These are phyloP conservation scores for Coreoperca whiteheadi DNA, from an alignment of 2,113 vertebrate genomes.

Conservation along the genomic window DNA sequence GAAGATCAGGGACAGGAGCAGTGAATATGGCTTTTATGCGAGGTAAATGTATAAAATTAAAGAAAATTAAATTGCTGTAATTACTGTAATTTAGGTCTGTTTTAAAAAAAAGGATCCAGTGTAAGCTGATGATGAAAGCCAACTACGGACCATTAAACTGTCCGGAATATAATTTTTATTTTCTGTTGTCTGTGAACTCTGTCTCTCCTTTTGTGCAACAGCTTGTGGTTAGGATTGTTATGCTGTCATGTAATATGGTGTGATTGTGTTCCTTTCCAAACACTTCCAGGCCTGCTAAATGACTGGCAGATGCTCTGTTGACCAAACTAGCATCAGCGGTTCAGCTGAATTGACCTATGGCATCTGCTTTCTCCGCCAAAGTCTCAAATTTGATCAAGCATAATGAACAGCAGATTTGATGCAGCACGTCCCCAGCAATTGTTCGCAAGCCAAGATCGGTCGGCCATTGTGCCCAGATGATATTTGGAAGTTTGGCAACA, in stretches of 20 bases:
- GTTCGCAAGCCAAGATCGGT: constrained; percentile 46
- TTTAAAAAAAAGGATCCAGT: constrained; percentile 6
- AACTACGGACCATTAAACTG: constrained; percentile 4
- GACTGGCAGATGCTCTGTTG: constrained; percentile 78
- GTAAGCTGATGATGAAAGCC: constrained; percentile 26
- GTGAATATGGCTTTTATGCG: not conserved
- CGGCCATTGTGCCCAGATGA: constrained; percentile 54
- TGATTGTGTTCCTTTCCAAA: constrained; percentile 56
- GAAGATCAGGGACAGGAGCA: constrained; percentile 18
- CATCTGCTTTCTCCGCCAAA: constrained; percentile 60
- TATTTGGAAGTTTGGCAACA: constrained; percentile 58
- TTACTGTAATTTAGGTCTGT: constrained; percentile 30
- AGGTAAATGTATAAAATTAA: constrained; percentile 32
- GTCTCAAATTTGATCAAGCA: constrained; percentile 65
- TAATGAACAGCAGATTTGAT: constrained; percentile 73
- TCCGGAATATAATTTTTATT: constrained; percentile 27
- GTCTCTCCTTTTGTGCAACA: constrained; percentile 43
- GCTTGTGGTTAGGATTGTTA: constrained; percentile 50
- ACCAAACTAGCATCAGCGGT: constrained; percentile 58
- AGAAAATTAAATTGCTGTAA: constrained; percentile 22
- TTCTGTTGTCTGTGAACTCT: constrained; percentile 36
- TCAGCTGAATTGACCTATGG: constrained; percentile 61
- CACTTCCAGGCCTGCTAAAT: constrained; percentile 62
- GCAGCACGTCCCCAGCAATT: constrained; percentile 41
- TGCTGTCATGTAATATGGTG: constrained; percentile 65